Percentiles rank a stretch among this genome's conserved stretches.
These are phyloP conservation scores for Urocynchramus pylzowi DNA, from an alignment of 2,113 vertebrate genomes.

Conservation along the genomic window DNA sequence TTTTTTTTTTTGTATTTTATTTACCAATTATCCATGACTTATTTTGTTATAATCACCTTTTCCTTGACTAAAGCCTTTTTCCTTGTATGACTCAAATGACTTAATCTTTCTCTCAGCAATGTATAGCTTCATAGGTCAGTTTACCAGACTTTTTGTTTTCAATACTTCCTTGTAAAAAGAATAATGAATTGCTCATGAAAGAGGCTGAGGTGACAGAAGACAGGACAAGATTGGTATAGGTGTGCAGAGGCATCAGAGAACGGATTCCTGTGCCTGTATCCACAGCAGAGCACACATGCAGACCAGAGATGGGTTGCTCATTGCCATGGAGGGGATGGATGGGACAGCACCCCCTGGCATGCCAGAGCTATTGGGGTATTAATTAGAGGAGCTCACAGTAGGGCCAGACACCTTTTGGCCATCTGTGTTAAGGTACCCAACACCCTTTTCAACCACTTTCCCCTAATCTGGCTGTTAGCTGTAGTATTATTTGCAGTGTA, in stretches of 20 bases:
- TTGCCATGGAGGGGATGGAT: background rate
- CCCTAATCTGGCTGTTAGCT: background rate
- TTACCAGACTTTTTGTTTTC: background rate
- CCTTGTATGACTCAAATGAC: background rate
- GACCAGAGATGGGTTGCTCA: background rate
- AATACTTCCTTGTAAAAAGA: background rate
- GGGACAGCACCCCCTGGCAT: background rate
- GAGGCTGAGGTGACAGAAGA: background rate
- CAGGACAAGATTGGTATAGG: background rate
- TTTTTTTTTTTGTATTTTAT: background rate
- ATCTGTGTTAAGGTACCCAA: background rate
- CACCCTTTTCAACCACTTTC: background rate
- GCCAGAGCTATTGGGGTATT: background rate
- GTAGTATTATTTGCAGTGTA: background rate
- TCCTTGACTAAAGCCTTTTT: background rate
- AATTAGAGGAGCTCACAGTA: background rate
- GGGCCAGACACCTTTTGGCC: background rate
- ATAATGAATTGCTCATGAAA: background rate
- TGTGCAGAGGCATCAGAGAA: background rate
- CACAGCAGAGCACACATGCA: fast-evolving
- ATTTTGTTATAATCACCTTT: background rate
- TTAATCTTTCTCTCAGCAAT: background rate
- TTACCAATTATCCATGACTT: background rate
- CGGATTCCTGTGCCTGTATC: background rate
- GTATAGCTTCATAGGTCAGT: background rate